Evolutionary conservation across 2,797 vertebrate species (phyloP), one percentile per base, ranked within the genome.

Genomic region (Xiphophorus birchmanni): DNA sequence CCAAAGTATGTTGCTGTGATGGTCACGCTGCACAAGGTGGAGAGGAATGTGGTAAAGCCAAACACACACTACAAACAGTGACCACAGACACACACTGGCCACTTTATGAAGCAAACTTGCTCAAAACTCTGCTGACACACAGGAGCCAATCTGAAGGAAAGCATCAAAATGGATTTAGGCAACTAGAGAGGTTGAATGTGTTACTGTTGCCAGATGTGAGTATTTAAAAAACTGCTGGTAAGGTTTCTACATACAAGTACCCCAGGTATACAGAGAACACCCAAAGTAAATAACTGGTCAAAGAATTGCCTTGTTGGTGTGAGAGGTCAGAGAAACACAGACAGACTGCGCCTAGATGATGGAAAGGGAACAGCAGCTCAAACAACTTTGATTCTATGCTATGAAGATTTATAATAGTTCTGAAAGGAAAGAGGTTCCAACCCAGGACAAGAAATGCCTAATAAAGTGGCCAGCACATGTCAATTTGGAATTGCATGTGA

Each of bases 1-100:
- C 97, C 97, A 17, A 98, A 97, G 92, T 98, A 99, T 0, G 95
- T 94, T 0, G 97, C 96, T 71, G 97, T 98, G 83, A 98, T 97
- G 0, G 63, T 67, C 63, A 67, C 35, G 0, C 35, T 67, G 63
- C 37, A 23, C 18, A 23, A 67, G 32, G 35, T 23, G 63, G 37
- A 67, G 63, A 65, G 60, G 65, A 42, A 69, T 69, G 37, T 26
- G 9, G 10, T 40, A 11, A 69, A 40, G 21, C 9, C 65, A 69
- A 23, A 23, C 35, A 42, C 35, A 40, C 21, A 40, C 17, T 21
- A 65, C 35, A 10, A 32, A 67, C 63, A 37, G 54, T 29, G 54
- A 58, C 11, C n/a, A 13, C 54, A 58, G 13, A 32, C 26, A 58
- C 60, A 32, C n/a, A 63, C 29, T 35, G 60, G 60, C 60, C 60